phyloP scores from a whole-genome alignment of 2,888 invertebrate species.

The Melinopterus prodromus region DNA sequence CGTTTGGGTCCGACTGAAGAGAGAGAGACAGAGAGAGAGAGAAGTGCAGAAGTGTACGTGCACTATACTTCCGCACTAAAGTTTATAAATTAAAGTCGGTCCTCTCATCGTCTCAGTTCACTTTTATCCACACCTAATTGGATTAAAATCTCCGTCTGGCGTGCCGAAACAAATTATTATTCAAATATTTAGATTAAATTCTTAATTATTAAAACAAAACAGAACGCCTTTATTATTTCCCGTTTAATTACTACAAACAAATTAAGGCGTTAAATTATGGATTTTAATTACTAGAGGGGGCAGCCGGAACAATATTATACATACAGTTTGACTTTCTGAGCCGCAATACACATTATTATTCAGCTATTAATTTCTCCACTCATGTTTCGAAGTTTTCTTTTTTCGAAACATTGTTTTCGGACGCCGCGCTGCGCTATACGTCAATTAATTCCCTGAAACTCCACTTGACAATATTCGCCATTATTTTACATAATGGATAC shows the following conservation, averaged over 20 bases:
- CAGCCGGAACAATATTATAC: not conserved
- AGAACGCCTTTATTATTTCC: slow-evolving; percentile 34
- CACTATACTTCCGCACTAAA: slow-evolving; percentile 13
- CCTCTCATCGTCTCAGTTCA: slow-evolving; percentile 17
- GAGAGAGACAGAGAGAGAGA: not conserved
- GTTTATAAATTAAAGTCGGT: slow-evolving; percentile 35
- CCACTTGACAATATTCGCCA: not conserved
- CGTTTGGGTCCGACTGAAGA: not conserved
- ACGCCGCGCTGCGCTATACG: not conserved
- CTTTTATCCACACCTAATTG: slow-evolving; percentile 40
- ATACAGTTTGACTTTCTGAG: too few relatives aligned
- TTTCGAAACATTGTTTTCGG: not conserved
- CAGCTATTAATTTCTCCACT: slow-evolving; percentile 23
- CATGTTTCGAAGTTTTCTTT: slow-evolving; percentile 13
- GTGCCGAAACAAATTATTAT: slow-evolving; percentile 36
- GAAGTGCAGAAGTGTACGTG: not conserved
- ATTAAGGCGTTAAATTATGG: slow-evolving; percentile 33
- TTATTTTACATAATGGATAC: slow-evolving; percentile 10
- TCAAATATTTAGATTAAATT: slow-evolving; percentile 47
- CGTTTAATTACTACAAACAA: slow-evolving; percentile 36
- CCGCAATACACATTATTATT: slow-evolving; percentile 20
- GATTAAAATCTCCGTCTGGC: slow-evolving; percentile 41
- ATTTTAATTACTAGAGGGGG: slow-evolving; percentile 35
- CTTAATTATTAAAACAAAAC: slow-evolving; percentile 44
- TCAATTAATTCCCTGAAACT: slow-evolving; percentile 17